phyloP scores from a whole-genome alignment of 2,797 vertebrate genomes.

The Acropternis orthonyx region DNA sequence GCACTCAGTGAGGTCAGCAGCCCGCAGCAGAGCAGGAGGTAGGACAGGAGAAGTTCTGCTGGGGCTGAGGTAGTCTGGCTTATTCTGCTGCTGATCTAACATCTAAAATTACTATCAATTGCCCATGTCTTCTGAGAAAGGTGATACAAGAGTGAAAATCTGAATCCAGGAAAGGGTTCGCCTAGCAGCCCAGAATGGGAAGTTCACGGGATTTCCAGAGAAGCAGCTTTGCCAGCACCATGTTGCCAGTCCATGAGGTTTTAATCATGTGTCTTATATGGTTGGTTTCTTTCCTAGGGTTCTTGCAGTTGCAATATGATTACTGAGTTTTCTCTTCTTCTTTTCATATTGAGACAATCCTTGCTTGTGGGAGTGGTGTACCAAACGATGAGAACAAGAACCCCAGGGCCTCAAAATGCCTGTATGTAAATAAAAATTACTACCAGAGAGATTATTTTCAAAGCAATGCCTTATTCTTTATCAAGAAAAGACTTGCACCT shows the following conservation, averaged over 20 bases:
- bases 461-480: background rate
- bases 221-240: background rate
- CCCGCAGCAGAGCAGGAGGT: accelerated
- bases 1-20: background rate
- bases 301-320: background rate
- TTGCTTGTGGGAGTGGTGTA: background rate
- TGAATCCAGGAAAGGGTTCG: background rate
- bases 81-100: background rate
- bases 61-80: background rate
- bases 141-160: background rate
- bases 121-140: background rate
- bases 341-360: background rate
- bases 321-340: background rate
- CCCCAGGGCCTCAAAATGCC: background rate
- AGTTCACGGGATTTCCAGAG: background rate
- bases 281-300: background rate
- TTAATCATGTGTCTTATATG: background rate
- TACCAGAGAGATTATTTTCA: constrained; percentile 14
- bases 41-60: background rate
- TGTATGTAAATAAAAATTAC: background rate
- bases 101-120: background rate
- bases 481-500: constrained; percentile 1
- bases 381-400: background rate
- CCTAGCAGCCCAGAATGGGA: background rate
- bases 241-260: background rate